Conservation (phyloP, 2,113 vertebrate species). For the Henicopernis longicauda region DNA sequence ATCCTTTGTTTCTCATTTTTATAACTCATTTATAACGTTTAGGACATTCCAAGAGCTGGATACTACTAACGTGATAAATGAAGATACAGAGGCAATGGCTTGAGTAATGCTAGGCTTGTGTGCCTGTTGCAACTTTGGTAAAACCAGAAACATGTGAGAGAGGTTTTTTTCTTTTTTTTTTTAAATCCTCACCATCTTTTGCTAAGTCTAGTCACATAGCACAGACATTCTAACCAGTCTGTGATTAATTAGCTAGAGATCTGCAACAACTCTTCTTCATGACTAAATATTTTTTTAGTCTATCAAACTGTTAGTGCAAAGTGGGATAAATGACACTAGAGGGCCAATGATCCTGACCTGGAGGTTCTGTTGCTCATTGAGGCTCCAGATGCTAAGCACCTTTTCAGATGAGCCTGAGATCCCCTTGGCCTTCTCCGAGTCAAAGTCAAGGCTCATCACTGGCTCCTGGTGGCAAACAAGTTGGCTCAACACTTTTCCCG, state of each 20-base stretch:
- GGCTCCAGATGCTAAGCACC: slow-evolving; percentile 83
- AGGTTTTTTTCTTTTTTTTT: not conserved
- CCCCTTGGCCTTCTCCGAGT: slow-evolving; percentile 79
- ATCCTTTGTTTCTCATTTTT: slow-evolving; percentile 58
- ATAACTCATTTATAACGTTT: slow-evolving; percentile 59
- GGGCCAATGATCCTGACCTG: slow-evolving; percentile 82
- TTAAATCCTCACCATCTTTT: slow-evolving; percentile 50
- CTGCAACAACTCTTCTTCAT: slow-evolving; percentile 74
- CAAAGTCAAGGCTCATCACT: slow-evolving; percentile 92
- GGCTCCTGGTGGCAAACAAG: slow-evolving; percentile 84
- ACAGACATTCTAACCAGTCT: slow-evolving; percentile 59
- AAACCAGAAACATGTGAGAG: slow-evolving; percentile 72
- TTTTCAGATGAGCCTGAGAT: slow-evolving; percentile 90
- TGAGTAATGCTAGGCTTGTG: slow-evolving; percentile 55
- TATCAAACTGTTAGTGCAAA: slow-evolving; percentile 77
- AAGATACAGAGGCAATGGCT: slow-evolving; percentile 44
- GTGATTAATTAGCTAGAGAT: slow-evolving; percentile 79
- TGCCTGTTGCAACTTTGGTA: slow-evolving; percentile 59
- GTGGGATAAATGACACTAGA: slow-evolving; percentile 69
- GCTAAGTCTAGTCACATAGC: slow-evolving; percentile 42
- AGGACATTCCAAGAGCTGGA: not conserved
- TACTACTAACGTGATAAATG: slow-evolving; percentile 50
- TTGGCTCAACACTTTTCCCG: slow-evolving; percentile 75
- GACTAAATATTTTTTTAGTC: slow-evolving; percentile 82
- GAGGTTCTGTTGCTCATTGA: slow-evolving; percentile 84